These are phyloP conservation scores for Isurus oxyrinchus DNA, from an alignment of 2,113 vertebrate species.

Conservation along the genomic window DNA sequence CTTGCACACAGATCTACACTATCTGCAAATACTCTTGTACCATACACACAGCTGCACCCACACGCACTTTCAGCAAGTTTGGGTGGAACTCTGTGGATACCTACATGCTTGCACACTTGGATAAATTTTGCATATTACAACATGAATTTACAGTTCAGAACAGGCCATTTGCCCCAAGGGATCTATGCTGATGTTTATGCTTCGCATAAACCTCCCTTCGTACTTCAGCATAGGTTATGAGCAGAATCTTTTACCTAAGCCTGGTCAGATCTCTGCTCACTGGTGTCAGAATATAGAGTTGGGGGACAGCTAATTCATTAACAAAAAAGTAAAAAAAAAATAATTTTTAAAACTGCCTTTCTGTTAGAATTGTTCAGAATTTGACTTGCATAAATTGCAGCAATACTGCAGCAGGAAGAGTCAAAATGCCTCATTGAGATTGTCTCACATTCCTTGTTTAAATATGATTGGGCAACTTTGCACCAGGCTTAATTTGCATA, in stretches of 20 bases:
- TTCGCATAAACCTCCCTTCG: too few relatives aligned
- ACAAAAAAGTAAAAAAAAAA: not conserved
- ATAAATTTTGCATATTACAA: not conserved
- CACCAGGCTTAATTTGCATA: not conserved
- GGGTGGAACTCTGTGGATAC: not conserved
- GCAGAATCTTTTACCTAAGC: not conserved
- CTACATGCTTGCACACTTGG: not conserved
- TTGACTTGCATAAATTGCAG: too few relatives aligned
- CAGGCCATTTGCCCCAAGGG: too few relatives aligned
- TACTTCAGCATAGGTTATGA: not conserved
- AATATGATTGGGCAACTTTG: not conserved
- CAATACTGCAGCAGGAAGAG: not conserved
- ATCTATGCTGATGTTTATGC: too few relatives aligned
- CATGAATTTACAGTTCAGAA: too few relatives aligned
- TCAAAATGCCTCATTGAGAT: not conserved
- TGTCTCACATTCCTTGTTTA: not conserved
- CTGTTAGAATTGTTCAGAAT: not conserved
- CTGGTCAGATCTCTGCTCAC: not conserved
- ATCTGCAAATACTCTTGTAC: too few relatives aligned
- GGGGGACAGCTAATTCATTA: not conserved
- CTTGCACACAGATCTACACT: too few relatives aligned
- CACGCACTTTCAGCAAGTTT: not conserved
- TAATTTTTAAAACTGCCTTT: not conserved
- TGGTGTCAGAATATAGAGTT: not conserved
- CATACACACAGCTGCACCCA: too few relatives aligned